Evolutionary conservation across 2,888 invertebrate genomes (phyloP).

Genomic region (Steinernema hermaphroditum): DNA sequence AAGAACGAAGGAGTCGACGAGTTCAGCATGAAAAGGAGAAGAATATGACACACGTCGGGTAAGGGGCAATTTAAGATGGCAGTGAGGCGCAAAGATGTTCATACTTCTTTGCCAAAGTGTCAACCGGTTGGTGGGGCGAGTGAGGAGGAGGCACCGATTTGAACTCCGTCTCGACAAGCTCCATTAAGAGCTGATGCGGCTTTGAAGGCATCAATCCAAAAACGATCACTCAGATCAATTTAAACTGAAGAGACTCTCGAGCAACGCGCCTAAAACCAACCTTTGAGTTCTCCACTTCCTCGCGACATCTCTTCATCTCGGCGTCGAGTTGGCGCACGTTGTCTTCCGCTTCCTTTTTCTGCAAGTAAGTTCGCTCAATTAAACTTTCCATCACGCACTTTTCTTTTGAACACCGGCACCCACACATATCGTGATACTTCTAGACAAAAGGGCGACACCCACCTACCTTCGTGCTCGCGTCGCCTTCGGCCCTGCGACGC

Average conservation of each 20-base stretch:
- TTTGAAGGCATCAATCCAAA: no score
- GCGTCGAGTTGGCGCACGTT: conserved; percentile 49
- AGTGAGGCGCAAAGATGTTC: conserved; percentile 28
- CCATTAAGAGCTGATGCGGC: no score
- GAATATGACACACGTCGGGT: conserved; percentile 21
- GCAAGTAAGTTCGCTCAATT: conserved; percentile 28
- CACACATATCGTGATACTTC: not conserved
- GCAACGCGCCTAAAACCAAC: conserved; percentile 39
- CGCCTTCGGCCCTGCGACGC: conserved; percentile 58
- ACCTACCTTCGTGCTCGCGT: conserved; percentile 54
- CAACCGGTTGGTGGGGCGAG: conserved; percentile 15
- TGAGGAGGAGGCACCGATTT: not conserved
- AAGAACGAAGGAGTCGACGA: conserved; percentile 24
- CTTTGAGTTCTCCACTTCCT: conserved; percentile 53
- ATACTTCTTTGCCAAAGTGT: conserved; percentile 17
- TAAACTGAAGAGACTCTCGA: no score
- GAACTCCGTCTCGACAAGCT: no score
- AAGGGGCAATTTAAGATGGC: conserved; percentile 31
- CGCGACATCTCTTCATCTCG: conserved; percentile 52
- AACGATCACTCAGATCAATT: no score
- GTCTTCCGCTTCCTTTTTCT: conserved; percentile 61
- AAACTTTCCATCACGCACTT: not conserved
- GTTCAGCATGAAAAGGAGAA: conserved; percentile 24
- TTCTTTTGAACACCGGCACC: not conserved
- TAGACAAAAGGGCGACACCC: conserved; percentile 5